A percentile compares a stretch with the other conserved stretches of the same genome.
Conservation (phyloP, 2,797 vertebrate genomes). For the Pseudochirops cupreus region DNA sequence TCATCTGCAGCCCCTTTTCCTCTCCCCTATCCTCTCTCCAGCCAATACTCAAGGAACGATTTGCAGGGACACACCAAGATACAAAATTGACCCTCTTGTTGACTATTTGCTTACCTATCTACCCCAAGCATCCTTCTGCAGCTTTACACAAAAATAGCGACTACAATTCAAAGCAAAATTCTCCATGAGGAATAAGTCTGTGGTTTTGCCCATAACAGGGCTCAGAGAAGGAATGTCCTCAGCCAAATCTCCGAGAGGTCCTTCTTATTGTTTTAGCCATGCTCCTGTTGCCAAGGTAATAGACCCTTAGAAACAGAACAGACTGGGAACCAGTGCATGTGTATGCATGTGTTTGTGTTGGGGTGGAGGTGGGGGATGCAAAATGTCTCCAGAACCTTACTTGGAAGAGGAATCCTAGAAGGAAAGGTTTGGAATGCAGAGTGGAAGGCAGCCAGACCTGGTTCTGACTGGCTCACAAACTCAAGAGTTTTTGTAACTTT, state of each 20-base stretch:
- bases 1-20: neutral
- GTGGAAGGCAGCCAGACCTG: neutral
- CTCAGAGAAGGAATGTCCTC: neutral
- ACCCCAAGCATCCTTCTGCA: neutral
- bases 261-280: neutral
- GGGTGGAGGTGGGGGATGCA: neutral
- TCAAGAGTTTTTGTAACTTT: neutral
- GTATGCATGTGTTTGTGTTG: neutral
- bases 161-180: neutral
- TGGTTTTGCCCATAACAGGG: neutral
- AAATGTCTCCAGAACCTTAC: neutral
- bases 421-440: neutral
- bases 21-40: neutral
- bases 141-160: neutral
- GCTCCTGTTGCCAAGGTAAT: neutral
- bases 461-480: neutral
- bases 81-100: neutral
- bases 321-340: neutral
- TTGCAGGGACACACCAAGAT: neutral
- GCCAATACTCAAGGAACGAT: neutral
- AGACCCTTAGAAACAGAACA: neutral
- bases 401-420: neutral
- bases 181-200: neutral
- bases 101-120: neutral
- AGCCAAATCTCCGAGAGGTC: neutral